These are phyloP conservation scores for Scelioninae gen. 2 DNA, from an alignment of 2,888 invertebrate species.

Conservation along the genomic window DNA sequence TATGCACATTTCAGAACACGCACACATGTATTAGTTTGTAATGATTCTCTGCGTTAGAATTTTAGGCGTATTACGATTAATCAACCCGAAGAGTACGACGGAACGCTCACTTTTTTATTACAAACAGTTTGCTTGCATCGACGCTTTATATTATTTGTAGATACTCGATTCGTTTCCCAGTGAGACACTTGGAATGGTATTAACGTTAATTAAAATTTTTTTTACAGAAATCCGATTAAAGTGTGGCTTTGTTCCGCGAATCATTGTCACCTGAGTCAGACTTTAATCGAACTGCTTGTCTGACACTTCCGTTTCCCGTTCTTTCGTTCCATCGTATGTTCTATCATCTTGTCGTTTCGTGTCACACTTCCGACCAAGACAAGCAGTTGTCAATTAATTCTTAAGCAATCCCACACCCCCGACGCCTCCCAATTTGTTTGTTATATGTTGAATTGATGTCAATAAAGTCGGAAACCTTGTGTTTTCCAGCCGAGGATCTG, in stretches of 20 bases:
- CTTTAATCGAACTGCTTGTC: slow-evolving; percentile 35
- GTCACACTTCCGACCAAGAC: slow-evolving; percentile 7
- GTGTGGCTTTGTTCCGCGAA: slow-evolving; percentile 14
- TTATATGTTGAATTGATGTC: slow-evolving; percentile 60
- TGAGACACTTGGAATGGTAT: slow-evolving; percentile 45
- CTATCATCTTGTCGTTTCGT: too few relatives aligned
- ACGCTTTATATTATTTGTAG: slow-evolving; percentile 47
- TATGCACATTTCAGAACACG: slow-evolving; percentile 60
- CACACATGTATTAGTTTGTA: slow-evolving; percentile 59
- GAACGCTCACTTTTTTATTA: slow-evolving; percentile 25
- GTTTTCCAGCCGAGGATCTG: slow-evolving; percentile 81
- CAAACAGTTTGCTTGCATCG: slow-evolving; percentile 52
- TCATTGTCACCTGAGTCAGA: slow-evolving; percentile 15
- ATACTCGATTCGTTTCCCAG: slow-evolving; percentile 27
- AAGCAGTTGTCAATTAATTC: slow-evolving; percentile 30
- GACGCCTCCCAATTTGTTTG: slow-evolving; percentile 52
- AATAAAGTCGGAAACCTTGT: slow-evolving; percentile 70
- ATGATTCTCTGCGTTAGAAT: slow-evolving; percentile 32
- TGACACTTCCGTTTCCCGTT: not conserved
- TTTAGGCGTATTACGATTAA: slow-evolving; percentile 31
- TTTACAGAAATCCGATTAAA: slow-evolving; percentile 40
- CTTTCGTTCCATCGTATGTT: not conserved
- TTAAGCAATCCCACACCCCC: slow-evolving; percentile 34
- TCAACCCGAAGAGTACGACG: slow-evolving; percentile 8
- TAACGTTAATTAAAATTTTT: slow-evolving; percentile 15